Conservation (phyloP, 2,888 invertebrate species). For the Callimorpha dominula region DNA sequence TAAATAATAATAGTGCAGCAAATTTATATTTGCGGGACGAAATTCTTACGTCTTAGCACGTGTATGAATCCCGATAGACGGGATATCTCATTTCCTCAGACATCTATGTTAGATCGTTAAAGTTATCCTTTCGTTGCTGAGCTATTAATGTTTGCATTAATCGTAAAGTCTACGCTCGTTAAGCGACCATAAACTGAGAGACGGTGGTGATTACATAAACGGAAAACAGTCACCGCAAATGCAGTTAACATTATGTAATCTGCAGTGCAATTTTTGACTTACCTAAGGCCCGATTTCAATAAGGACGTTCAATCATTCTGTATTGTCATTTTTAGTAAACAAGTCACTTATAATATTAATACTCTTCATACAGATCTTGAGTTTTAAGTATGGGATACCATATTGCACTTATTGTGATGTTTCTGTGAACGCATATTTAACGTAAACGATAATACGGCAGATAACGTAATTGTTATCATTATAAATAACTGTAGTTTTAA, state of each 20-base stretch:
- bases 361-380: conserved; percentile 43
- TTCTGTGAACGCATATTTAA: conserved; percentile 12
- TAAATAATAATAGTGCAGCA: conserved; percentile 19
- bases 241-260: conserved; percentile 6
- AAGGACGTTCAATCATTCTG: background rate
- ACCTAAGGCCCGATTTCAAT: conserved; percentile 1
- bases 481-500: conserved; percentile 8
- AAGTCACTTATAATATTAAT: conserved; percentile 23
- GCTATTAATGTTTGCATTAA: conserved; percentile 18
- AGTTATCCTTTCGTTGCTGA: conserved; percentile 19
- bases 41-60: conserved; percentile 21
- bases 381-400: conserved; percentile 21
- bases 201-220: conserved; percentile 28
- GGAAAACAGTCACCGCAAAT: conserved; percentile 9
- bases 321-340: conserved; percentile 11
- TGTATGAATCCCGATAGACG: conserved; percentile 15
- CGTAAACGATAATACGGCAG: background rate
- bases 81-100: conserved; percentile 41
- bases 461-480: background rate
- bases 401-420: conserved; percentile 32
- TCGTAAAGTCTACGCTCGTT: conserved; percentile 11
- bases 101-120: conserved; percentile 27
- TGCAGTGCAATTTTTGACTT: conserved; percentile 1
- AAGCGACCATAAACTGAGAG: conserved; percentile 14
- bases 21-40: conserved; percentile 26